These are phyloP conservation scores for Temnopleurus reevesii DNA, from an alignment of 53 echinoderm and acorn worm genomes.

Conservation along the genomic window DNA sequence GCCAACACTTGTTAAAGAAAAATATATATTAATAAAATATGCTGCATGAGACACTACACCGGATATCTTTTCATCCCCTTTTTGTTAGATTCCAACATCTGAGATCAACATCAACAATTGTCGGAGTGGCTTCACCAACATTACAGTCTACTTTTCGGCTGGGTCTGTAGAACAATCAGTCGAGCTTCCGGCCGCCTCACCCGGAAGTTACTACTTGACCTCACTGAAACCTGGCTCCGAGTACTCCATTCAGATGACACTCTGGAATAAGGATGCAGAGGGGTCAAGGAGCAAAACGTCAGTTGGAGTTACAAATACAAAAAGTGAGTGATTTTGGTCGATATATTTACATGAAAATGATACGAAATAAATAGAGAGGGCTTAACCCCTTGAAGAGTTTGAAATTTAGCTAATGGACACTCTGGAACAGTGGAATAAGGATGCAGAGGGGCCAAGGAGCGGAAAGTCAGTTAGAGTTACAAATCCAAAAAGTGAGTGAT, in stretches of 20 bases:
- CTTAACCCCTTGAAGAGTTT: no score
- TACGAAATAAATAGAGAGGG: no score
- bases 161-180: background rate
- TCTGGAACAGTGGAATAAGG: background rate
- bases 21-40: no score
- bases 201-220: background rate
- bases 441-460: background rate
- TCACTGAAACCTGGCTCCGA: background rate
- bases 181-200: background rate
- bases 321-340: no score
- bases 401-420: background rate
- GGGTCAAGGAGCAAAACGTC: background rate
- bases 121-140: background rate
- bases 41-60: no score
- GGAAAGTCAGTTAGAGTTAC: background rate
- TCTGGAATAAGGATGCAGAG: slow-evolving; percentile 4
- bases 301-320: background rate
- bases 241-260: background rate
- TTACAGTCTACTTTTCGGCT: background rate
- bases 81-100: background rate
- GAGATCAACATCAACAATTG: background rate
- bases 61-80: background rate
- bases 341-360: no score
- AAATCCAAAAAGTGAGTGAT: background rate
- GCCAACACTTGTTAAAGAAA: no score